A percentile compares a stretch with the other conserved stretches of the same genome.
Evolutionary conservation across 2,888 invertebrate genomes (phyloP).

Genomic region (Vandiemenella viatica): DNA sequence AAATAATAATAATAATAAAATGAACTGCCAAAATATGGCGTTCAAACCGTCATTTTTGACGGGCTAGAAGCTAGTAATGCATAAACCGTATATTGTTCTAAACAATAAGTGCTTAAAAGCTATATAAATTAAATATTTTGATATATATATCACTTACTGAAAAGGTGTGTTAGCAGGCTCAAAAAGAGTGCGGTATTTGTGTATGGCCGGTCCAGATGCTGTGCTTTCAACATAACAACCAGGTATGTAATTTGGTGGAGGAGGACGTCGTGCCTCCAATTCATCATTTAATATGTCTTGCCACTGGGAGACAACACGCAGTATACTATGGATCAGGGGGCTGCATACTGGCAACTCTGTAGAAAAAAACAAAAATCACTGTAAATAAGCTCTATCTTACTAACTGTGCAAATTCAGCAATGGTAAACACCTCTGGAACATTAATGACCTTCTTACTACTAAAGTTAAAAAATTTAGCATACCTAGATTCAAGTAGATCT

Average conservation of each 20-base stretch:
- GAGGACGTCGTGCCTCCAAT: constrained; percentile 58
- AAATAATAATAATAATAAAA: not conserved
- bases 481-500: no score
- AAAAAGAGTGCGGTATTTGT: constrained; percentile 81
- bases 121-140: not conserved
- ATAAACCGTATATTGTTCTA: no score
- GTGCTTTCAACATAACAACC: constrained; percentile 72
- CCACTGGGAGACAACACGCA: constrained; percentile 81
- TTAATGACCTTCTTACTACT: no score
- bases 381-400: no score
- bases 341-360: constrained; percentile 77
- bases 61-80: no score
- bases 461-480: no score
- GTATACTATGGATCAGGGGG: constrained; percentile 78
- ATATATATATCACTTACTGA: constrained; percentile 32
- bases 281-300: constrained; percentile 64
- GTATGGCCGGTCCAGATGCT: constrained; percentile 65
- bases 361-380: not conserved
- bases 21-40: not conserved
- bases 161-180: constrained; percentile 94
- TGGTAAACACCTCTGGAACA: no score
- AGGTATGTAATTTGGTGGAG: constrained; percentile 75
- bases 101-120: not conserved
- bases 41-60: no score
- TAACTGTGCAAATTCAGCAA: no score